Evolutionary conservation across 2,888 invertebrate species (phyloP), one percentile per base, ranked within the genome.

Genomic region (Netelia virgata): DNA sequence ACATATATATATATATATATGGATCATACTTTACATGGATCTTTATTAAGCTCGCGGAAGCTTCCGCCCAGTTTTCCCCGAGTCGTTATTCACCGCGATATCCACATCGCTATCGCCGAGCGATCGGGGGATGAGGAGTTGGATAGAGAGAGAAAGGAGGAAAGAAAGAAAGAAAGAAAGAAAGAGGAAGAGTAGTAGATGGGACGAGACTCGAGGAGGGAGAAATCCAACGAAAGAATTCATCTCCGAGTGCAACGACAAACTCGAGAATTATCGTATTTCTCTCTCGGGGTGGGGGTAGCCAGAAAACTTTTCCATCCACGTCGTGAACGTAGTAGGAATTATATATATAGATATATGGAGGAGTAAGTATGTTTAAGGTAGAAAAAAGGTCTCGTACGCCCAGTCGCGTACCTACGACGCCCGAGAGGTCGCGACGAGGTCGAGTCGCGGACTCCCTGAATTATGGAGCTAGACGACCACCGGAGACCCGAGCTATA

Each of bases 21-120:
- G 41, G 2, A 50, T 53, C 8, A 61, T 16, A 57, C 9, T 57
- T 57, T 64, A 64, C 63, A 70, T 43, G 23, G 43, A 55, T 72
- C 78, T 78, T 86, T 86, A 87, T 87, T 83, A 86, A 88, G 72
- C 64, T 69, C 75, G 69, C 28, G 10, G 68, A 73, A 20, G 50
- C 74, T 75, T 78, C 78, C 63, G 64, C 47, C 50, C 50, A 59
- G 57, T 83, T 79, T 70, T 66, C 59, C 68, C 9, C 14, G 57
- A 41, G 74, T 57, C 83, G 78, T 83, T 74, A 83, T 70, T 83
- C 83, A 83, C 70, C 57, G 57, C 20, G 70, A 75, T 63, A 83
- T 57, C 64, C 50, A 63, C 55, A 63, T 10, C 6, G 47, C 64
- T 70, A 79, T 79, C 69, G 55, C 28, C 77, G 66, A 85, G 82